A percentile compares a stretch with the other conserved stretches of the same genome.
Evolutionary conservation across 2,113 vertebrate species (phyloP).

Genomic region (Triplophysa tibetana): DNA sequence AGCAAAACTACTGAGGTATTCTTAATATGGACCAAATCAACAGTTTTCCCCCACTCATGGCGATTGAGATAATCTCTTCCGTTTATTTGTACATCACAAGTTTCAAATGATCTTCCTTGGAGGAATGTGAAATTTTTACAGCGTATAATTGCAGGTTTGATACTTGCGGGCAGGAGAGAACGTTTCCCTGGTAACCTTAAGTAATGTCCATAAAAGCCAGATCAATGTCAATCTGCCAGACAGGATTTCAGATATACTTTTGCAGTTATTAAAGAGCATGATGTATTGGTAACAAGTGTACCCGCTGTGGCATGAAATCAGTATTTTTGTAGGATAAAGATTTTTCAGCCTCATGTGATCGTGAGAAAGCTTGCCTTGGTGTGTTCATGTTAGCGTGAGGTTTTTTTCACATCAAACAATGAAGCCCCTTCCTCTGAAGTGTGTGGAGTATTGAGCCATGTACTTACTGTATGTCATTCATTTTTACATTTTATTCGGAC

Average conservation of each 20-base stretch:
- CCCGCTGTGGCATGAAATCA: constrained; percentile 47
- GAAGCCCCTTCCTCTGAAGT: constrained; percentile 46
- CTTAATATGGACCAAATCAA: constrained; percentile 50
- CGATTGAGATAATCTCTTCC: constrained; percentile 15
- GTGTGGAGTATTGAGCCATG: constrained; percentile 52
- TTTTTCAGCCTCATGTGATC: constrained; percentile 17
- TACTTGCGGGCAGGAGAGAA: constrained; percentile 1
- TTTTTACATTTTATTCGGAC: constrained; percentile 10
- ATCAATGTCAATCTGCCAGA: not conserved
- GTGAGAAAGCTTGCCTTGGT: constrained; percentile 30
- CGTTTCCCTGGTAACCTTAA: not conserved
- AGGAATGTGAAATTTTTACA: constrained; percentile 35
- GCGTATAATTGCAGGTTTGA: constrained; percentile 30
- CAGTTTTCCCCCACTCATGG: not conserved
- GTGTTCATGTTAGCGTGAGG: constrained; percentile 21
- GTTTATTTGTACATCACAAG: constrained; percentile 27
- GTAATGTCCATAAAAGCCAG: not conserved
- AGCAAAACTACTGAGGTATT: constrained; percentile 37
- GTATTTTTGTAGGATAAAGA: constrained; percentile 55
- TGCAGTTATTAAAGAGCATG: constrained; percentile 49
- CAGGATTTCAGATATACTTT: constrained; percentile 40
- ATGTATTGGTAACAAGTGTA: constrained; percentile 32
- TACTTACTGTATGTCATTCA: not conserved
- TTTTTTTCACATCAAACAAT: constrained; percentile 36
- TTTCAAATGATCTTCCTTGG: constrained; percentile 20